Evolutionary conservation across 2,797 vertebrate genomes (phyloP).

Genomic region (Myotis pilosus): DNA sequence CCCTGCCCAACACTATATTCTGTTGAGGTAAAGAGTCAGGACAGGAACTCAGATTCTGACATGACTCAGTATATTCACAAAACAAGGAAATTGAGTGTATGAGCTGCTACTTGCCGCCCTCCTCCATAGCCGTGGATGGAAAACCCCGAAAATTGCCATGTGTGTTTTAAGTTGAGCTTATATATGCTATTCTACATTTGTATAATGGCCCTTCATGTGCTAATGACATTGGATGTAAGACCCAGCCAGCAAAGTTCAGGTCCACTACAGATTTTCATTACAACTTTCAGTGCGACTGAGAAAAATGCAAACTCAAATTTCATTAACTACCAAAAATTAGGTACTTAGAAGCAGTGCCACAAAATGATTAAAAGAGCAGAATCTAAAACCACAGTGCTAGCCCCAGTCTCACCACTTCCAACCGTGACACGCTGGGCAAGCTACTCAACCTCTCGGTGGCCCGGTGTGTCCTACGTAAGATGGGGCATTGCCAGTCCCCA

Average conservation of each 20-base stretch:
- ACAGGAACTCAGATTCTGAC: neutral
- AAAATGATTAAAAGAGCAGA: neutral
- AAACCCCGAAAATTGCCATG: neutral
- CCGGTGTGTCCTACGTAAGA: neutral
- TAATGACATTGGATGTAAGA: neutral
- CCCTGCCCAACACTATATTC: neutral
- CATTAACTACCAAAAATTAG: neutral
- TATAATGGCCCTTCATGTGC: neutral
- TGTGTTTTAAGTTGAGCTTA: neutral
- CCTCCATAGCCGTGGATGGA: neutral
- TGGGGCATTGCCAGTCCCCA: fast-evolving
- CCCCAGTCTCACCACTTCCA: neutral
- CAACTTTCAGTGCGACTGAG: neutral
- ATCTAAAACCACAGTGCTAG: neutral
- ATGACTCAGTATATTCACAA: neutral
- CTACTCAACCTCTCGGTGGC: neutral
- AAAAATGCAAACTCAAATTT: neutral
- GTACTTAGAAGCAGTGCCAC: neutral
- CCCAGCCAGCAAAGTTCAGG: neutral
- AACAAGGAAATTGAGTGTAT: neutral
- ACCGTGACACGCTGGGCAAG: neutral
- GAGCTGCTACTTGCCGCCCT: neutral
- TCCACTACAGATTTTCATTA: neutral
- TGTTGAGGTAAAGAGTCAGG: neutral
- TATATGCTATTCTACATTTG: neutral